Conservation (phyloP, 2,888 invertebrate species). For the Cybosia mesomella region DNA sequence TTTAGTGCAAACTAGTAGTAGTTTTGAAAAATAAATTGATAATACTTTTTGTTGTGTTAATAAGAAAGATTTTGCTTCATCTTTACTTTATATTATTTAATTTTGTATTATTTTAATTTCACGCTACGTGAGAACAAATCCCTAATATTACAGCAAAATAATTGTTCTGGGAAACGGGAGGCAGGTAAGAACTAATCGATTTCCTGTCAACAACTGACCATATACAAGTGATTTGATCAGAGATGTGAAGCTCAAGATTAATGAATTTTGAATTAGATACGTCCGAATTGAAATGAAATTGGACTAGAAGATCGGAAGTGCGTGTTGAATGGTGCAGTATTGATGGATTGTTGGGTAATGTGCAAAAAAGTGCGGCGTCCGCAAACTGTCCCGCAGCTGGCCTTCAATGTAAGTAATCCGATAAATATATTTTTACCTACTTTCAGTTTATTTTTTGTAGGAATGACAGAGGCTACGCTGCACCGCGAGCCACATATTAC, state of each 20-base stretch:
- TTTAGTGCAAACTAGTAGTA: no score
- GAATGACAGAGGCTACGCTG: constrained; percentile 25
- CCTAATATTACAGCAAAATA: constrained; percentile 20
- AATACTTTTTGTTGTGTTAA: not conserved
- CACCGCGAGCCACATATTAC: no score
- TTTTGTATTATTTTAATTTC: constrained; percentile 9
- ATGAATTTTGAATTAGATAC: constrained; percentile 84
- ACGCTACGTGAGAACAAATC: constrained; percentile 18
- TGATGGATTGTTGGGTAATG: constrained; percentile 76
- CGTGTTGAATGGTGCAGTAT: constrained; percentile 77
- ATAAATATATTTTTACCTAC: constrained; percentile 75
- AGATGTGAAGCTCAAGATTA: constrained; percentile 76
- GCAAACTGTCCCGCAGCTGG: constrained; percentile 81
- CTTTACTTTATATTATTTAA: constrained; percentile 6
- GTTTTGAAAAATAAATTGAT: not conserved
- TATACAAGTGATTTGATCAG: constrained; percentile 75
- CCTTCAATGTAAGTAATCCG: constrained; percentile 77
- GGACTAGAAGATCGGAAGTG: constrained; percentile 83
- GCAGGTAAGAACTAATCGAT: constrained; percentile 73
- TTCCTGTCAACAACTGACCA: constrained; percentile 86
- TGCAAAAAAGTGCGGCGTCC: constrained; percentile 74
- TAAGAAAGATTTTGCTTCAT: not conserved
- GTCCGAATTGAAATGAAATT: constrained; percentile 83
- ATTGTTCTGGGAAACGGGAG: constrained; percentile 42
- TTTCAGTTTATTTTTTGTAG: constrained; percentile 45